Conservation (phyloP, 2,113 vertebrate genomes). For the Erythrocercus mccallii region DNA sequence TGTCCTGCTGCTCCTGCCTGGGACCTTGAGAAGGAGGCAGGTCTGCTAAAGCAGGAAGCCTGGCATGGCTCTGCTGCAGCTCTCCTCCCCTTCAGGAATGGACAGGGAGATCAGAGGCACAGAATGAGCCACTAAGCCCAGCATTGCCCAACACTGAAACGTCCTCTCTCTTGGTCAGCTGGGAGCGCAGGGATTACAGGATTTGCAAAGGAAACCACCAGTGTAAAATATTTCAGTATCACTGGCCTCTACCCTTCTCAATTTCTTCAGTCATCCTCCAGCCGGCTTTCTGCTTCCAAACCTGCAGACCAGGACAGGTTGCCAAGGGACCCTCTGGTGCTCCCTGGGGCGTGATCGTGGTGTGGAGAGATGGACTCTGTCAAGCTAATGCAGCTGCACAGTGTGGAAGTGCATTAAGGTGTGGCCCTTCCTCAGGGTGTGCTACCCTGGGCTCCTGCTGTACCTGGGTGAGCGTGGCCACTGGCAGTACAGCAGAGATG, state of each 20-base stretch:
- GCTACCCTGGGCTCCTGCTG: background rate
- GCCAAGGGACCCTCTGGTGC: background rate
- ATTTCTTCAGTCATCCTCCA: background rate
- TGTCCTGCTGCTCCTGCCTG: background rate
- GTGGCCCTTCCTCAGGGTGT: background rate
- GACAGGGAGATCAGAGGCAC: background rate
- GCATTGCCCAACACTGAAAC: background rate
- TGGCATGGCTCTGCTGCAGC: background rate
- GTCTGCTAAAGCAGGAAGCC: background rate
- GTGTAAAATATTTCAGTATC: background rate
- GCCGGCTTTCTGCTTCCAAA: background rate
- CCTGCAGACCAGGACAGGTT: background rate
- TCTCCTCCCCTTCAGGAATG: background rate
- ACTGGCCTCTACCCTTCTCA: background rate
- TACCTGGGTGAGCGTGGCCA: rapidly evolving
- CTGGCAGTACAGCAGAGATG: background rate
- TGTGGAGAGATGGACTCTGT: background rate
- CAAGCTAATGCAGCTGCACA: rapidly evolving
- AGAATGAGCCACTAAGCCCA: background rate
- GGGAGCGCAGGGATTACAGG: background rate
- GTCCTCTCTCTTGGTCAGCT: background rate
- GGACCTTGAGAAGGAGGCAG: background rate
- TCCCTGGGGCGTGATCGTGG: rapidly evolving
- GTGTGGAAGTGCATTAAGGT: background rate
- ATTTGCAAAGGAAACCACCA: background rate